Evolutionary conservation across 2,113 vertebrate species (phyloP).

Genomic region (Tautogolabrus adspersus): DNA sequence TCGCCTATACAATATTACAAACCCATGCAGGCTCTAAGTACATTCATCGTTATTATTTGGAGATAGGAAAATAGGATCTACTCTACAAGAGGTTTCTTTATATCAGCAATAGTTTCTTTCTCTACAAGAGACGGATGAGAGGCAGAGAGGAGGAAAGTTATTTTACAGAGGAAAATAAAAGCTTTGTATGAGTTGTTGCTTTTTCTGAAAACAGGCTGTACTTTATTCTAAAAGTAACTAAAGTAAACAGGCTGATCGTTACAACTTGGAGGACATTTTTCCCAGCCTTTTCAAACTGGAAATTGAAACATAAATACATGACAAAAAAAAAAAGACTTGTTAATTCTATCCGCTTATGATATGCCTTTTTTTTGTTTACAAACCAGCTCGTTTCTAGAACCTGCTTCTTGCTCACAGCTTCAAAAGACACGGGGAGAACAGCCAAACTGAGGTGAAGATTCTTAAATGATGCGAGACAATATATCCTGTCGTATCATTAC

Average conservation of each 20-base stretch:
- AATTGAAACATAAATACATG: neutral
- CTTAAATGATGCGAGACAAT: neutral
- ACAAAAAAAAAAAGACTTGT: neutral
- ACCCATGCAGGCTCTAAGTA: slow-evolving; percentile 61
- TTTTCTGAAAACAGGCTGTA: neutral
- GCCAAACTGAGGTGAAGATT: slow-evolving; percentile 19
- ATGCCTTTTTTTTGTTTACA: slow-evolving; percentile 35
- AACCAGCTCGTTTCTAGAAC: slow-evolving; percentile 10
- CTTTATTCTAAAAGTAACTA: neutral
- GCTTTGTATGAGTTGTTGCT: too few relatives aligned
- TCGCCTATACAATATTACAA: slow-evolving; percentile 45
- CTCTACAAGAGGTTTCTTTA: slow-evolving; percentile 55
- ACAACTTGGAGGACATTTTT: slow-evolving; percentile 16
- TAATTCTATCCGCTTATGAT: slow-evolving; percentile 44
- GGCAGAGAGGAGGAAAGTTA: slow-evolving; percentile 32
- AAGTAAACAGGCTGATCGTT: slow-evolving; percentile 28
- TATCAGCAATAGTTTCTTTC: slow-evolving; percentile 39
- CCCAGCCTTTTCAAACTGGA: slow-evolving; percentile 11
- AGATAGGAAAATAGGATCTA: slow-evolving; percentile 66
- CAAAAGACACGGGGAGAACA: slow-evolving; percentile 6
- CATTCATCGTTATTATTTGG: slow-evolving; percentile 70
- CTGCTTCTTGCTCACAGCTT: slow-evolving; percentile 10
- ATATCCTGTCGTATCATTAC: neutral
- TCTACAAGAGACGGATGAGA: slow-evolving; percentile 52
- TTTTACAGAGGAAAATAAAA: slow-evolving; percentile 8